These are phyloP conservation scores for Chironomus tepperi DNA, from an alignment of 1,140 invertebrate genomes.

Conservation along the genomic window DNA sequence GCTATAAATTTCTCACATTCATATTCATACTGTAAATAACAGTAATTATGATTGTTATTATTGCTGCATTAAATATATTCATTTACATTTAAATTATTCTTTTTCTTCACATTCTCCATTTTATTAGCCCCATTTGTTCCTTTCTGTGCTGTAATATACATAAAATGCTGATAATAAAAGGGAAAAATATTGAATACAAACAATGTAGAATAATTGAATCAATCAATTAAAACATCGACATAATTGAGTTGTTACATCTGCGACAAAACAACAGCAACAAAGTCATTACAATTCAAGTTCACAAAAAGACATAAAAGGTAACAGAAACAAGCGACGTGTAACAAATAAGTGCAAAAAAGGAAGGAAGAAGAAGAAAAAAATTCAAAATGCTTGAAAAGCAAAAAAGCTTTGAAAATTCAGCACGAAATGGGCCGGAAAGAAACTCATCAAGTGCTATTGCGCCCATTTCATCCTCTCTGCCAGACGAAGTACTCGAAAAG, in stretches of 20 bases:
- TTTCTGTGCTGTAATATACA: too few relatives aligned
- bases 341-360: neutral
- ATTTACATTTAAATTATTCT: too few relatives aligned
- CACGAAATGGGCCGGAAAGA: neutral
- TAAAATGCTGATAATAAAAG: too few relatives aligned
- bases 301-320: neutral
- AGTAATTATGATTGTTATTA: too few relatives aligned
- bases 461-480: conserved; percentile 35
- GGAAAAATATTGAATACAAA: neutral
- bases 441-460: conserved; percentile 28
- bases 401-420: neutral
- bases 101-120: too few relatives aligned
- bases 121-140: too few relatives aligned
- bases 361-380: neutral
- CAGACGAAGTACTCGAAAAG: conserved; percentile 54
- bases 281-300: neutral
- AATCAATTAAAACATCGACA: conserved; percentile 3
- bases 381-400: conserved; percentile 16
- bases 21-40: too few relatives aligned
- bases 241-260: neutral
- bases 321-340: neutral
- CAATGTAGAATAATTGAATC: neutral
- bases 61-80: too few relatives aligned
- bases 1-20: too few relatives aligned
- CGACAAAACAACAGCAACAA: neutral